Base-by-base conservation (phyloP, 2,797 vertebrate genomes). In the Buphagus erythrorhynchus region DNA sequence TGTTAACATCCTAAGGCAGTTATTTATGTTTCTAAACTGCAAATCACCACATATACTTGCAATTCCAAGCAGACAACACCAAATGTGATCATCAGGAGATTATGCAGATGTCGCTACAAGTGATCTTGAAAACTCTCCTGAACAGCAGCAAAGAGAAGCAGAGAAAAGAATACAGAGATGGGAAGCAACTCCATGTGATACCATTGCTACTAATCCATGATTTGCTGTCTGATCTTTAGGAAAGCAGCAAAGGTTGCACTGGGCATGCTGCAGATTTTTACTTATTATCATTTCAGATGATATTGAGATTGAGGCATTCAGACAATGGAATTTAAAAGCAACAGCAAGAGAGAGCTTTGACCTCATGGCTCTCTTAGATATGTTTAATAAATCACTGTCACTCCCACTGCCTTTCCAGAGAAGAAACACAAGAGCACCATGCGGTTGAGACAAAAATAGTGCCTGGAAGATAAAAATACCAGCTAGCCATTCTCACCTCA, bases 151-250 rank as follows among this genome's bases (percentile, higher is more conserved):
- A 68, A n/a, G n/a, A n/a, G n/a, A n/a, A n/a, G n/a, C 10, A 17
- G 49, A 13, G 22, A 1, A 24, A 63, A 62, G 52, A 63, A 40
- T 63, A 51, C 3, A 14, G 58, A 90, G 52, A 63, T 24, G 55
- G 81, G 58, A 96, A 95, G 63, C 69, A 93, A 73, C 38, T 65
- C 52, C 95, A 65, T 49, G 26, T 45, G 63, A 81, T 57, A n/a
- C 22, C 51, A 25, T n/a, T 89, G 36, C 43, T 61, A 69, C 80
- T 90, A 54, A 93, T 86, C 72, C 82, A 49, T n/a, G 38, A 57
- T 97, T 91, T 93, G 77, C 95, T 81, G 92, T 65, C 42, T 77
- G 79, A 89, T 85, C 66, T 86, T 93, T 55, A 86, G 65, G 69
- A 95, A 93, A 93, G 62, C 82, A 92, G 65, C 54, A 57, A 85